These are phyloP conservation scores for Aphodius granarius DNA, from an alignment of 2,888 invertebrate genomes.

Conservation along the genomic window DNA sequence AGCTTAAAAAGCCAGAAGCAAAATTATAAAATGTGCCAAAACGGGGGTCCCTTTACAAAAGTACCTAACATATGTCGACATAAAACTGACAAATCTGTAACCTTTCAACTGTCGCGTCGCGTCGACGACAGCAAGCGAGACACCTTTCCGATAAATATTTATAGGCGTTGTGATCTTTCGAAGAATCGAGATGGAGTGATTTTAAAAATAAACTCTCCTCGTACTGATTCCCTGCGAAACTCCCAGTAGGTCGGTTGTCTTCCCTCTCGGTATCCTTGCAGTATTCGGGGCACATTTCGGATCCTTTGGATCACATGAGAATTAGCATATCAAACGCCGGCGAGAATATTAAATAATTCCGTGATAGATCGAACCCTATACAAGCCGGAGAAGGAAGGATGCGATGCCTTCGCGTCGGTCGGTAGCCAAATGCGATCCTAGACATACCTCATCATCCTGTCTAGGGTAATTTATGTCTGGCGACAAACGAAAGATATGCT, in stretches of 20 bases:
- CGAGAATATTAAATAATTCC: constrained; percentile 38
- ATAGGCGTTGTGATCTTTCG: background rate
- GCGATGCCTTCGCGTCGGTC: background rate
- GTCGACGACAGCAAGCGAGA: background rate
- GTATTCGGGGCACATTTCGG: constrained; percentile 30
- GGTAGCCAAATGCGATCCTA: background rate
- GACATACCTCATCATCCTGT: background rate
- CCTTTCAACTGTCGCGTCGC: background rate
- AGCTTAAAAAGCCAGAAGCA: too few relatives aligned
- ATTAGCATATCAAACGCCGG: constrained; percentile 43
- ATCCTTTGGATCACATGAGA: constrained; percentile 39
- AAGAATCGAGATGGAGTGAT: background rate
- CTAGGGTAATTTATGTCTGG: background rate
- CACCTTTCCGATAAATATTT: background rate
- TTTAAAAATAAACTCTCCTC: background rate
- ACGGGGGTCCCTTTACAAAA: too few relatives aligned
- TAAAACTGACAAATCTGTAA: background rate
- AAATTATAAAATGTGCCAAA: too few relatives aligned
- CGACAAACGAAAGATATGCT: constrained; percentile 12
- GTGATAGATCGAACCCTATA: constrained; percentile 32
- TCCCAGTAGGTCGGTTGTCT: background rate
- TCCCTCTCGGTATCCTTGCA: constrained; percentile 14
- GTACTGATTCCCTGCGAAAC: background rate
- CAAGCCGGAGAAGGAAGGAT: background rate
- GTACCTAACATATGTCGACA: background rate